phyloP scores from a whole-genome alignment of 2,888 invertebrate species.

The Frankliniella intonsa region DNA sequence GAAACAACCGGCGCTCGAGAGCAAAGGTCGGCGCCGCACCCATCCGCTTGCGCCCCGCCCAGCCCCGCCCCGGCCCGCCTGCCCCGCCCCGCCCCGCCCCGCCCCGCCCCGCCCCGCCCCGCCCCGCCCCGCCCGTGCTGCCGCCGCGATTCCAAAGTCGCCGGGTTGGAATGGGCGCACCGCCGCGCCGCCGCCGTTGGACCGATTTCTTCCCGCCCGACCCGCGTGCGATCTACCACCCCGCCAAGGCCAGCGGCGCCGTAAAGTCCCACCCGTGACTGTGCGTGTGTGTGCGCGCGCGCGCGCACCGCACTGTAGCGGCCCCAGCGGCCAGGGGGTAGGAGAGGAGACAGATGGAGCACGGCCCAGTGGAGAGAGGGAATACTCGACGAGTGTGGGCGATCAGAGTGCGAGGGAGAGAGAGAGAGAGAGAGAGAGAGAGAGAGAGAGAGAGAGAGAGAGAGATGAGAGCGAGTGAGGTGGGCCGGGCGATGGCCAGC shows the following conservation, averaged over 20 bases:
- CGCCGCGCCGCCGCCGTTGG: too few species aligned
- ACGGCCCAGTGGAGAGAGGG: background rate
- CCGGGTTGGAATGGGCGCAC: too few species aligned
- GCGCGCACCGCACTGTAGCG: too few species aligned
- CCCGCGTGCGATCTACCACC: too few species aligned
- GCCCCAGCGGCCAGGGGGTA: background rate
- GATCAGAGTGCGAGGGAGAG: background rate
- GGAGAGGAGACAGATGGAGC: background rate
- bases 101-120: background rate
- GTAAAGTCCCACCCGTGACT: too few species aligned
- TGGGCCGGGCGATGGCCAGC: background rate
- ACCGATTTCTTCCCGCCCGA: too few species aligned
- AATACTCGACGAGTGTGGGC: too few species aligned
- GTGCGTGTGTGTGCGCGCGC: too few species aligned
- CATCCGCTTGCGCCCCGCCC: background rate
- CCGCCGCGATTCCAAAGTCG: too few species aligned
- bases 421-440: conserved; percentile 10
- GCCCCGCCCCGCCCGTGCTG: too few species aligned
- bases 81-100: background rate
- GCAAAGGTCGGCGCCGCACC: background rate
- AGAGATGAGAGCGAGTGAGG: background rate
- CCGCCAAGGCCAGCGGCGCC: too few species aligned
- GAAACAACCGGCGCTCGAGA: background rate
- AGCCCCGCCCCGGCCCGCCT: background rate
- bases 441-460: background rate